Base-by-base conservation (phyloP, 2,797 vertebrate genomes). In the Pogoniulus pusillus region DNA sequence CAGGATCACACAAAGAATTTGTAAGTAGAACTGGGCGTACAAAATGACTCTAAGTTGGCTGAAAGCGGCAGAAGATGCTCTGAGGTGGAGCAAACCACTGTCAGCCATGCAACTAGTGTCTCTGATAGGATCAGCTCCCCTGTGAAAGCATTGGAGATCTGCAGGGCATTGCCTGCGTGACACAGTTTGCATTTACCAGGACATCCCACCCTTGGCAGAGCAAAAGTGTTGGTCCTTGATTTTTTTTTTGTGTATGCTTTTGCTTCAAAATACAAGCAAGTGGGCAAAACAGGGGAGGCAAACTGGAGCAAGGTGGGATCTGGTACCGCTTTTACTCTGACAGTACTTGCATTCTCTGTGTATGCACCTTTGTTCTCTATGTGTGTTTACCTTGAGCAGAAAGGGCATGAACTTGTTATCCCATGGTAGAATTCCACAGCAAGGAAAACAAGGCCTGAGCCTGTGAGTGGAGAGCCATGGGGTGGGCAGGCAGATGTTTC, bases 371-470 rank as follows among this genome's bases (percentile, higher is more conserved):
- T 85, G 12, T 63, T 79, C 16, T 22, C 13, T 8, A 7, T 0
- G 1, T 39, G 1, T 39, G 20, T 63, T 85, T 76, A 51, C 43
- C 43, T 83, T 32, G n/a, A 85, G 23, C 22, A 69, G 78, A 69
- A 71, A 30, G 14, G 2, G 5, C 22, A 20, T 26, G 57, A 54
- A 43, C 29, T 55, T 0, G 0, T 90, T 54, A 66, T 37, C 32
- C 30, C 63, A 29, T 5, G 49, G n/a, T 68, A 49, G 64, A 93
- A 76, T 17, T 26, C 77, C 23, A 9, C 45, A 60, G 64, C 24
- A 29, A 64, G 63, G 71, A 37, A 57, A 65, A 6, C 60, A 68
- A 41, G 18, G 29, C 26, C 70, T 15, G 71, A 64, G n/a, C 12
- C 10, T 35, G 30, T 13, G 39, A 32, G 5, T 45, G 35, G 35